Evolutionary conservation across 2,888 invertebrate genomes (phyloP).

Genomic region (Pemphredon lugubris): DNA sequence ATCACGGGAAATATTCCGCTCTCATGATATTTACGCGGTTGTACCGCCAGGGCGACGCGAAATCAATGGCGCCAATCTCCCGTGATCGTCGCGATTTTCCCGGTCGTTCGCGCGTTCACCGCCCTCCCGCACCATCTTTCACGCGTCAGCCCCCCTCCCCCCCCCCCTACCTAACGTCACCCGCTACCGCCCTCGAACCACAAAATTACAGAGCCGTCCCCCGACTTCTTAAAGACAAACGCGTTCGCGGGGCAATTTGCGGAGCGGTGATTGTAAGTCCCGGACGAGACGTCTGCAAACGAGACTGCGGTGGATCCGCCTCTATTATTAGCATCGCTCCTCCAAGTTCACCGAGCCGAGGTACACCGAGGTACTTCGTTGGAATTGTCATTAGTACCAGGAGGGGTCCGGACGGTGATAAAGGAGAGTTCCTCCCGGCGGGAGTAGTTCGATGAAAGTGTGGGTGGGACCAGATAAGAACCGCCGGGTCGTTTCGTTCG

Average conservation of each 20-base stretch:
- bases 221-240: constrained; percentile 12
- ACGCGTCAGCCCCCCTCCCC: constrained; percentile 4
- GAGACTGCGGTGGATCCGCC: constrained; percentile 34
- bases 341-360: constrained; percentile 35
- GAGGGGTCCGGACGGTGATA: constrained; percentile 18
- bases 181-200: constrained; percentile 30
- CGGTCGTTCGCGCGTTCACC: background rate
- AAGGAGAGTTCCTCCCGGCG: constrained; percentile 2
- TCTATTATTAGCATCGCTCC: constrained; percentile 45
- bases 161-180: no score
- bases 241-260: constrained; percentile 55
- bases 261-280: constrained; percentile 55
- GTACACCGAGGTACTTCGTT: constrained; percentile 9
- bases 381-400: constrained; percentile 40
- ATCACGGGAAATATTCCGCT: no score
- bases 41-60: no score
- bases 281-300: constrained; percentile 37
- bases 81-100: background rate
- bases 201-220: constrained; percentile 47
- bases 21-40: no score
- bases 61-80: constrained; percentile 28
- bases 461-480: background rate
- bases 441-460: background rate
- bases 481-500: background rate
- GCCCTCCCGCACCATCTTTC: constrained; percentile 20